Percentiles rank a stretch among this genome's conserved stretches.
These are phyloP conservation scores for Corythornis vintsioides DNA, from an alignment of 2,113 vertebrate species.

Conservation along the genomic window DNA sequence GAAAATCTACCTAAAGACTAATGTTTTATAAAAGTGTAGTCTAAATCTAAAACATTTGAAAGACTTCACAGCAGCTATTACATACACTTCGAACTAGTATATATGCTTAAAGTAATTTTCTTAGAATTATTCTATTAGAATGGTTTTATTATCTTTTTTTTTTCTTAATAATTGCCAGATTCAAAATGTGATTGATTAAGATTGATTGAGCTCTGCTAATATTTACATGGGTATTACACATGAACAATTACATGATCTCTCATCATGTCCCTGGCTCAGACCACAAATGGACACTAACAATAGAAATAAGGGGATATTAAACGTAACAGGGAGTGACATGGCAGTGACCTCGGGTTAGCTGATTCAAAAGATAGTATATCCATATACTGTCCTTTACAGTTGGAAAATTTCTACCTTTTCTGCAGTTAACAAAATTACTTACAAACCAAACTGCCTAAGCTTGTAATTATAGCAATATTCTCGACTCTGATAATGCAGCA, in stretches of 20 bases:
- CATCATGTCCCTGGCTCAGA: background rate
- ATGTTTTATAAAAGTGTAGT: background rate
- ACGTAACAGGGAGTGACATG: background rate
- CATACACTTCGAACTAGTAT: background rate
- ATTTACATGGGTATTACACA: background rate
- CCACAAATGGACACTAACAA: background rate
- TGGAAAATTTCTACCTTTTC: background rate
- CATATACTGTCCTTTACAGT: background rate
- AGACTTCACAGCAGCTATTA: background rate
- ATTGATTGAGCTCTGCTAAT: background rate
- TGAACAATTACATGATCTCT: background rate
- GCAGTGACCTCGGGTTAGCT: background rate
- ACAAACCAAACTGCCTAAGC: background rate
- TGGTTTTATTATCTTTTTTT: background rate
- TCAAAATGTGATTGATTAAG: background rate
- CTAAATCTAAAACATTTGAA: background rate
- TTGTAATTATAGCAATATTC: background rate
- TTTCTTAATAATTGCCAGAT: background rate
- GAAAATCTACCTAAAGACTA: background rate
- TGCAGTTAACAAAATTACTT: background rate
- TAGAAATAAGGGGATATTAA: background rate
- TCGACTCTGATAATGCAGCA: background rate
- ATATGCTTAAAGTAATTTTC: background rate
- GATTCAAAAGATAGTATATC: background rate
- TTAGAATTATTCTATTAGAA: background rate